Percentiles rank a stretch among this genome's conserved stretches.
Conservation (phyloP, 2,113 vertebrate species). For the Xiphophorus hellerii region DNA sequence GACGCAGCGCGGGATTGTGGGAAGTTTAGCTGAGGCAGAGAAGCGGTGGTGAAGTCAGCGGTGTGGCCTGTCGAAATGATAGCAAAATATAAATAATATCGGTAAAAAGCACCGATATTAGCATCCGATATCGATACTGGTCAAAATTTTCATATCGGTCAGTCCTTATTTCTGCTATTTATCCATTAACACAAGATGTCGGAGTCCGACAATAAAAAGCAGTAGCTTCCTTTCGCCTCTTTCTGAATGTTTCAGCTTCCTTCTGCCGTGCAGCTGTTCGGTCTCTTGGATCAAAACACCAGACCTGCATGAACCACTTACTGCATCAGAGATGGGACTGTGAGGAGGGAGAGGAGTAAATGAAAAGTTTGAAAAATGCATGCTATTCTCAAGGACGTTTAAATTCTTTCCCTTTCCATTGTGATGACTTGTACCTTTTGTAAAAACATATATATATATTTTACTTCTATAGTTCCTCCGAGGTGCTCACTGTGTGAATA, state of each 20-base stretch:
- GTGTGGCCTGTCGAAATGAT: no score
- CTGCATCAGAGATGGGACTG: slow-evolving; percentile 3
- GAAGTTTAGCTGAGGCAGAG: no score
- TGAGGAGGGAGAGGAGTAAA: neutral
- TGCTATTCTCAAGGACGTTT: neutral
- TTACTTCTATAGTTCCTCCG: slow-evolving; percentile 30
- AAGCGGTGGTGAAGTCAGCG: no score
- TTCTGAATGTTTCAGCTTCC: neutral
- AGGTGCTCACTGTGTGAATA: slow-evolving; percentile 15
- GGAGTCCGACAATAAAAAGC: neutral
- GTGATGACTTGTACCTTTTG: slow-evolving; percentile 1
- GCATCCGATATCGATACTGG: no score
- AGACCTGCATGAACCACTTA: neutral
- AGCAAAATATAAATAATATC: no score
- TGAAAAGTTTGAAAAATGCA: neutral
- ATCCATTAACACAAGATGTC: neutral
- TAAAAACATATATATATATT: neutral
- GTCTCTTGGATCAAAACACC: neutral
- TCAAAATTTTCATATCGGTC: no score
- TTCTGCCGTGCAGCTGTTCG: neutral
- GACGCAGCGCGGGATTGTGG: no score
- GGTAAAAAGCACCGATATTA: no score
- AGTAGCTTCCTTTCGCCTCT: neutral
- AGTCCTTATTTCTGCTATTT: neutral
- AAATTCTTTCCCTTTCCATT: neutral